These are phyloP conservation scores for Nothoprocta pentlandii DNA, from an alignment of 2,113 vertebrate genomes.

Conservation along the genomic window DNA sequence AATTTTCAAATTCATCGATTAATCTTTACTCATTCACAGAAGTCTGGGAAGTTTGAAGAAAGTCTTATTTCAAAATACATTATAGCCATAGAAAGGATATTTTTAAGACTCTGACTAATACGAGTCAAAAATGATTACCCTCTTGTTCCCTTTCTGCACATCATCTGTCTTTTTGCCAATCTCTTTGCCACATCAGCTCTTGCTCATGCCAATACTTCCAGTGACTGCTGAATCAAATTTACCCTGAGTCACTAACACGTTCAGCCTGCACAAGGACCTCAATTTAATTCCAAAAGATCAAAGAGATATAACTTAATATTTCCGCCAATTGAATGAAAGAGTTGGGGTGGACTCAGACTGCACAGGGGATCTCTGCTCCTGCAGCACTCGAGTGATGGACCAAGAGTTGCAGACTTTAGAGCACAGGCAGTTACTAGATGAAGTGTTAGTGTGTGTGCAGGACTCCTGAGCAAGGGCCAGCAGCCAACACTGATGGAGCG, in stretches of 20 bases:
- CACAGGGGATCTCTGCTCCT: not conserved
- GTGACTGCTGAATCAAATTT: not conserved
- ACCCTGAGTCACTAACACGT: not conserved
- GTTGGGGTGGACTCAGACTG: not conserved
- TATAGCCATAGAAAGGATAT: not conserved
- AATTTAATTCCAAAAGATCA: not conserved
- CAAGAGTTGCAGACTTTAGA: too few relatives aligned
- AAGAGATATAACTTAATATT: not conserved
- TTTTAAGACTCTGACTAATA: not conserved
- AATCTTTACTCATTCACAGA: not conserved
- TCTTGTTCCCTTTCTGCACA: not conserved
- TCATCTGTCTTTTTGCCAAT: not conserved
- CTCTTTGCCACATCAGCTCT: too few relatives aligned
- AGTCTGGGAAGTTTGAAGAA: not conserved
- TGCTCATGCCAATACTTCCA: not conserved
- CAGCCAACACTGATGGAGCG: rapidly evolving
- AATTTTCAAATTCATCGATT: not conserved
- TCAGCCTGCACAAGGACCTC: not conserved
- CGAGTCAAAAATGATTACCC: not conserved
- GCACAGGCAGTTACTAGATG: not conserved
- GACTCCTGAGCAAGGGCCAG: too few relatives aligned
- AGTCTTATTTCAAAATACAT: not conserved
- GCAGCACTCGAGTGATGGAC: not conserved
- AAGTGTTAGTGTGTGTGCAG: not conserved
- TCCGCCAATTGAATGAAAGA: not conserved